Base-by-base conservation (phyloP, 2,113 vertebrate species). In the Parus major region DNA sequence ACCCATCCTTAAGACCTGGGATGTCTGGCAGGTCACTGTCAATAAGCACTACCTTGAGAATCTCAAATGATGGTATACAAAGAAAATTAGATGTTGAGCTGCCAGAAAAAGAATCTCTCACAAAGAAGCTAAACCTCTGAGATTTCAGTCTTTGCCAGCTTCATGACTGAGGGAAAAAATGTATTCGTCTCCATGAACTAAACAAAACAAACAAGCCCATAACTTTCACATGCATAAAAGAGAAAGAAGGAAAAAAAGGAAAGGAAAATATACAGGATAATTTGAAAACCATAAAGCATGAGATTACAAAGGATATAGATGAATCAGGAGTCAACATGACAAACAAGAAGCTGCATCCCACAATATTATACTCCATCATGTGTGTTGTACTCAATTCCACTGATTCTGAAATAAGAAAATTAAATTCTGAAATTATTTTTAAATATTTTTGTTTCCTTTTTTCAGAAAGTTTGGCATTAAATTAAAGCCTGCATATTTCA, bases 11-110 rank as follows among this genome's bases (percentile, higher is more conserved):
- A 97, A 97, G 97, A 98, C 90, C 71, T 95, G 92, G 57, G 69
- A 96, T 97, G 86, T 94, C 95, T 97, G 95, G 66, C 83, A 97
- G 97, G 97, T 97, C 97, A 97, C 94, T 97, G 94, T 93, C 97
- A 97, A 97, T 97, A 98, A 97, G 50, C 82, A 94, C 90, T 95
- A 96, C 95, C 92, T 97, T 96, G 94, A 97, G 96, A 96, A 94
- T 96, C 92, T 97, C 87, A 88, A 94, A 86, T 1, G 17, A 95
- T 87, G 22, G 13, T 64, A 94, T 92, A 93, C 59, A 95, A 80
- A 97, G 95, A 97, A 97, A 98, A 98, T 97, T 96, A 96, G 92
- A 93, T 91, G 42, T 87, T 94, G 86, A 95, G 64, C 49, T 96
- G 79, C 89, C 50, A 90, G 65, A 77, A 96, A 87, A 88, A 81